Conservation (phyloP, 2,797 vertebrate genomes). For the Hoplostethus atlanticus region DNA sequence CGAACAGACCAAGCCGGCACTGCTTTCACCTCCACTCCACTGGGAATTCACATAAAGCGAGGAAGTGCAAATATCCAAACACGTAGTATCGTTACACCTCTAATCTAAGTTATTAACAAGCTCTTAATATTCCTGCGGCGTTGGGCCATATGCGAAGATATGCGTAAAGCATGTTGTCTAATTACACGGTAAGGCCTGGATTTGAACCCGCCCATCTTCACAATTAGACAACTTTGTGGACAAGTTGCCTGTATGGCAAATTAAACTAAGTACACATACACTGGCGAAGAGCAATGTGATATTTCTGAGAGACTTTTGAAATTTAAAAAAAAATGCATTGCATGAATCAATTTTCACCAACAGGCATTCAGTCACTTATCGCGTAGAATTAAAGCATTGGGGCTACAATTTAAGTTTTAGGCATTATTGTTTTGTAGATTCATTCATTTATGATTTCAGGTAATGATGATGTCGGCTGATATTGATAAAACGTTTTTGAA, state of each 20-base stretch:
- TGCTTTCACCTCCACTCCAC: slow-evolving; percentile 48
- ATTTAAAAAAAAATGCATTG: no score
- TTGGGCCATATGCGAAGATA: background rate
- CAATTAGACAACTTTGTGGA: background rate
- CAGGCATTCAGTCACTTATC: background rate
- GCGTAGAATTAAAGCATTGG: background rate
- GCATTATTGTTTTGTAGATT: background rate
- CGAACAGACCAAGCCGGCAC: slow-evolving; percentile 9
- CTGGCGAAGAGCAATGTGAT: background rate
- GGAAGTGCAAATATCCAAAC: slow-evolving; percentile 69
- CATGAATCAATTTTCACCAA: no score
- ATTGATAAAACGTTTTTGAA: background rate
- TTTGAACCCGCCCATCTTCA: background rate
- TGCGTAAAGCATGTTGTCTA: slow-evolving; percentile 9
- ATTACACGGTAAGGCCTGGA: slow-evolving; percentile 25
- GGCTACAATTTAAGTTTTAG: background rate
- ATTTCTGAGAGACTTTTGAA: background rate
- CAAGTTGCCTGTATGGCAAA: background rate
- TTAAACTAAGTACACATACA: background rate
- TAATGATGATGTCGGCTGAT: no score
- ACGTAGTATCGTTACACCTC: slow-evolving; percentile 52
- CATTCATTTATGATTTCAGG: background rate
- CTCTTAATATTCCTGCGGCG: slow-evolving; percentile 52
- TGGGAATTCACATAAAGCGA: slow-evolving; percentile 68
- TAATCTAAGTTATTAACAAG: slow-evolving; percentile 71